These are phyloP conservation scores for Phalacrocorax pelagicus DNA, from an alignment of 2,113 vertebrate genomes.

Conservation along the genomic window DNA sequence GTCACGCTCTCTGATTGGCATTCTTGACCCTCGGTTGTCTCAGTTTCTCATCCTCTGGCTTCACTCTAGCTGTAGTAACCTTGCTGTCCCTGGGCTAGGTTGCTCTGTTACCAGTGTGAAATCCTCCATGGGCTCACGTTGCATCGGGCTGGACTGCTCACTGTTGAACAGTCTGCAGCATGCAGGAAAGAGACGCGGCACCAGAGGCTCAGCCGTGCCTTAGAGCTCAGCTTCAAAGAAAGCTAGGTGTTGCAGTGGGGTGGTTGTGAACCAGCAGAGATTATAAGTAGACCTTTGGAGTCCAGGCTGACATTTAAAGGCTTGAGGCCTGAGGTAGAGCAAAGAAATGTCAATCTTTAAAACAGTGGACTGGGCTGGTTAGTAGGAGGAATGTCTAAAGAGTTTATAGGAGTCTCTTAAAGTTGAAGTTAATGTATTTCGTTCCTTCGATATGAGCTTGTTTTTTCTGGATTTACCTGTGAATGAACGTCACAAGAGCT, in stretches of 20 bases:
- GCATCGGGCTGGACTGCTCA: background rate
- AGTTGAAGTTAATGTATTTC: slow-evolving; percentile 28
- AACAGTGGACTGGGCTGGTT: background rate
- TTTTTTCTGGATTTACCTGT: slow-evolving; percentile 31
- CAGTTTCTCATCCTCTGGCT: slow-evolving; percentile 18
- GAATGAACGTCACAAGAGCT: background rate
- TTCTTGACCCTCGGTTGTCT: slow-evolving; percentile 21
- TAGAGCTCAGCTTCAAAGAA: background rate
- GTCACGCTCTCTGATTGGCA: background rate
- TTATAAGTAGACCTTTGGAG: slow-evolving; percentile 24
- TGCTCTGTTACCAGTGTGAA: background rate
- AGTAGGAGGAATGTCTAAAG: slow-evolving; percentile 12
- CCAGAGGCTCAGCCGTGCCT: background rate
- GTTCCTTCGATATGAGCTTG: background rate
- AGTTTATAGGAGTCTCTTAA: slow-evolving; percentile 3
- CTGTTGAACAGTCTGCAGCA: background rate
- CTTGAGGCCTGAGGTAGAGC: slow-evolving; percentile 5
- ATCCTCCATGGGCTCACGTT: background rate
- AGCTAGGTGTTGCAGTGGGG: background rate
- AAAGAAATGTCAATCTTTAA: slow-evolving; percentile 37
- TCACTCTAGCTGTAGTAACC: background rate
- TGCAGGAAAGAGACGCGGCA: background rate
- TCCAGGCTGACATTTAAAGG: slow-evolving; percentile 17
- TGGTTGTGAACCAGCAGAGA: background rate
- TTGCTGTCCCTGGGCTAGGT: background rate